Evolutionary conservation across 2,888 invertebrate species (phyloP), one percentile per base, ranked within the genome.

Genomic region (Microctonus hyperodae): DNA sequence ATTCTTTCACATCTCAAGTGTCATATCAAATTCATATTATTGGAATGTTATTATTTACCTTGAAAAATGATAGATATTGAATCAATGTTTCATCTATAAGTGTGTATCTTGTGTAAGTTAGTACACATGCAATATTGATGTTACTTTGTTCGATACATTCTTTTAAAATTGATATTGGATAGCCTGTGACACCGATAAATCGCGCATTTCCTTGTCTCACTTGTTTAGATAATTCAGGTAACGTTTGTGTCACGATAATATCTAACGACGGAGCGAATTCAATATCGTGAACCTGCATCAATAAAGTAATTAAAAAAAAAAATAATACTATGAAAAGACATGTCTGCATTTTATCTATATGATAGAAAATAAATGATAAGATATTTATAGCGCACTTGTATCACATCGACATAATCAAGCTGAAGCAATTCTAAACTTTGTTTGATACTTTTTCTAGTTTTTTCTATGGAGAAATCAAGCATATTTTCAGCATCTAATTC

Each of bases 151-250:
- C 88, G 7, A 95, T 85, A 51, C 92, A 88, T 73, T 93, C 91
- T 83, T 91, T 90, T 77, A 97, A 86, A 25, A 90, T 86, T 0
- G 90, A 89, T 9, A 97, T 85, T 20, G 95, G 92, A 84, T 97
- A 97, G 20, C 92, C 93, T 0, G 96, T 96, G 10, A 97, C 84
- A 0, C 97, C 97, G 71, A 97, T 94, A 80, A 87, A 92, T 69
- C 88, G 88, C 0, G 92, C 92, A 79, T 90, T 91, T 4, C 92
- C 91, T 51, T 90, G 88, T 31, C 88, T 87, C 1, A 93, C 91
- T 9, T 93, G 88, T 75, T 89, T 89, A 73, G 92, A 90, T 11
- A 97, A 83, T 0, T 91, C 89, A 2, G 97, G 97, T 44, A 98
- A 82, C 0, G 96, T 96, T 85, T 97, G 96, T 61, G 92, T 91